Percentiles rank a stretch among this genome's conserved stretches.
Conservation (phyloP, 2,797 vertebrate genomes). For the Cetoscarus ocellatus region DNA sequence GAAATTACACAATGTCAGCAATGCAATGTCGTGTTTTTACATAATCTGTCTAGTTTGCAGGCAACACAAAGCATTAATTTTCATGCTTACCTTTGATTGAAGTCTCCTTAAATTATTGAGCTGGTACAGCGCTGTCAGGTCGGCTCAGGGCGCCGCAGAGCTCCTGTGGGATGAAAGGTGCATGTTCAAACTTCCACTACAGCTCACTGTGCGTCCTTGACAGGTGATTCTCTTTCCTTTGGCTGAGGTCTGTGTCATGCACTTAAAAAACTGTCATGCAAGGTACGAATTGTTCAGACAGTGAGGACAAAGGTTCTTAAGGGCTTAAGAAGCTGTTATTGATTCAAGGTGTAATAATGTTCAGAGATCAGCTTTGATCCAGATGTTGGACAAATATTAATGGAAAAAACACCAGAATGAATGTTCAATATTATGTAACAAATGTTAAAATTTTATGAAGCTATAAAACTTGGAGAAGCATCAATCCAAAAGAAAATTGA, state of each 20-base stretch:
- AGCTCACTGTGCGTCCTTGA: conserved; percentile 3
- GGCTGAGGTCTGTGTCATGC: neutral
- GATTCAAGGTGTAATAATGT: neutral
- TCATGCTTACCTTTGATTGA: neutral
- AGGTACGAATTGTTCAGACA: conserved; percentile 11
- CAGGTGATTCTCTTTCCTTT: neutral
- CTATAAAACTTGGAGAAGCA: too few relatives aligned
- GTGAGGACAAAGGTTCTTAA: neutral
- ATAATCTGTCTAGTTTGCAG: neutral
- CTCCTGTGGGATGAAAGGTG: conserved; percentile 15
- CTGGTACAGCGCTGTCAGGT: conserved; percentile 19
- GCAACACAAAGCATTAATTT: neutral
- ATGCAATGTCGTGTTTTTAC: too few relatives aligned
- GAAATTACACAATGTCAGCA: too few relatives aligned
- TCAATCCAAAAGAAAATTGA: too few relatives aligned
- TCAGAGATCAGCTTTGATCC: neutral
- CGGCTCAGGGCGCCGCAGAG: conserved; percentile 7
- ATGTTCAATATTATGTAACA: neutral
- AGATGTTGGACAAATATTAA: neutral
- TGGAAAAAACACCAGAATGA: neutral
- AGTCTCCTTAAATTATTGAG: conserved; percentile 23
- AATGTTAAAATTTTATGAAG: too few relatives aligned
- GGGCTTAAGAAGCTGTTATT: neutral
- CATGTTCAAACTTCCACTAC: conserved; percentile 7
- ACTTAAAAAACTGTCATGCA: neutral